phyloP scores from a whole-genome alignment of 2,888 invertebrate genomes.

The Caenorhabditis zanzibari region DNA sequence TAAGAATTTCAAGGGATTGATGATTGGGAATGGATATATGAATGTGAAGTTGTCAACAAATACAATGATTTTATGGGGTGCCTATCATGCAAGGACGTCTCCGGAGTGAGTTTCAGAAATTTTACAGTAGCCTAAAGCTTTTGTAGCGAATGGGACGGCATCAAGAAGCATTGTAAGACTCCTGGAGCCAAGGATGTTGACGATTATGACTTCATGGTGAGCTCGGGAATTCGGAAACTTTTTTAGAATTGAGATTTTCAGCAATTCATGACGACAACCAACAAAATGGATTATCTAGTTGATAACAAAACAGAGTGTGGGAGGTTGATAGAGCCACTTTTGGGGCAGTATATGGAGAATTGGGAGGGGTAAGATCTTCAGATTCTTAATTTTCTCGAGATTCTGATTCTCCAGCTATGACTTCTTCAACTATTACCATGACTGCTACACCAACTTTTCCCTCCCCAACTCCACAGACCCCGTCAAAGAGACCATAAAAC shows the following conservation, averaged over 20 bases:
- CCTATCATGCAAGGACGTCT: slow-evolving; percentile 70
- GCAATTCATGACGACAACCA: slow-evolving; percentile 58
- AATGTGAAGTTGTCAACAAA: slow-evolving; percentile 63
- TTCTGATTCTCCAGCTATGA: slow-evolving; percentile 43
- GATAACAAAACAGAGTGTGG: slow-evolving; percentile 71
- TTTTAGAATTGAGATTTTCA: slow-evolving; percentile 3
- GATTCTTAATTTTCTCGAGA: not conserved
- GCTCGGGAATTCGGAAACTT: not conserved
- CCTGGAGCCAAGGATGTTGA: slow-evolving; percentile 60
- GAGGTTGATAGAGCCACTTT: slow-evolving; percentile 64
- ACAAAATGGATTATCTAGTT: slow-evolving; percentile 67
- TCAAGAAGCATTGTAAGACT: slow-evolving; percentile 64
- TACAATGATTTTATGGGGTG: slow-evolving; percentile 69
- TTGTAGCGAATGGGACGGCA: slow-evolving; percentile 68
- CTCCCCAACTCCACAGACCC: slow-evolving; percentile 51
- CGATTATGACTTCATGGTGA: slow-evolving; percentile 62
- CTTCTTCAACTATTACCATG: slow-evolving; percentile 69
- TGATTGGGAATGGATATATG: slow-evolving; percentile 65
- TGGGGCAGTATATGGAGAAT: slow-evolving; percentile 40
- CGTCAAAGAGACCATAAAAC: slow-evolving; percentile 41
- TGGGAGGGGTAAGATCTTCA: slow-evolving; percentile 32
- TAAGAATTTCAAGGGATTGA: slow-evolving; percentile 71
- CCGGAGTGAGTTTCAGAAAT: slow-evolving; percentile 30
- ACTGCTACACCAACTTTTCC: slow-evolving; percentile 65
- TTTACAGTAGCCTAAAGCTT: not conserved